These are phyloP conservation scores for Desoria tigrina DNA, from an alignment of 2,888 invertebrate species.

Conservation along the genomic window DNA sequence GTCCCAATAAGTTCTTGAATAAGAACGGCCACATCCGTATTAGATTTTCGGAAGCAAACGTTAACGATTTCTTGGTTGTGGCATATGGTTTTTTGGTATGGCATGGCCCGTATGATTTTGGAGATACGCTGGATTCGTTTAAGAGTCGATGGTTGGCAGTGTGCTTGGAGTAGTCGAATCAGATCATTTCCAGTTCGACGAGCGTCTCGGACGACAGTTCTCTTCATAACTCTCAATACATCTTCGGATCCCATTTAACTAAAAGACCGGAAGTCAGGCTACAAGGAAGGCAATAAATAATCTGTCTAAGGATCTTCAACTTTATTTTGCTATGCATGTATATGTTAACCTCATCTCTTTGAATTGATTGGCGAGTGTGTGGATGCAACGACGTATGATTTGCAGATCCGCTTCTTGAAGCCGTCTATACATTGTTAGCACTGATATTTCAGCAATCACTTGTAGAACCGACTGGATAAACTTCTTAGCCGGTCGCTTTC, in stretches of 20 bases:
- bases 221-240: neutral
- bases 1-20: neutral
- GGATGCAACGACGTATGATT: too few relatives aligned
- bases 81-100: too few relatives aligned
- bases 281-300: too few relatives aligned
- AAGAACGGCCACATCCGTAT: neutral
- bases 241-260: conserved; percentile 8
- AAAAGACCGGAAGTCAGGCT: neutral
- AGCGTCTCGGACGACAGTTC: neutral
- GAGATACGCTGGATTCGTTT: conserved; percentile 10
- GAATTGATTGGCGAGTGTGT: too few relatives aligned
- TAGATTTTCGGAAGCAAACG: neutral
- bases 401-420: neutral
- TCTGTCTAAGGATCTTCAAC: too few relatives aligned
- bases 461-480: conserved; percentile 10
- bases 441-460: conserved; percentile 11
- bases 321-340: too few relatives aligned
- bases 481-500: conserved; percentile 13
- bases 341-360: too few relatives aligned
- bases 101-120: neutral
- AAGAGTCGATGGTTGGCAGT: neutral
- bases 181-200: neutral
- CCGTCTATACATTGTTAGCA: conserved; percentile 9
- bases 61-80: neutral
- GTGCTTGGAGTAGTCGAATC: conserved; percentile 1